Evolutionary conservation across 2,797 vertebrate genomes (phyloP).

Genomic region (Gymnodraco acuticeps): DNA sequence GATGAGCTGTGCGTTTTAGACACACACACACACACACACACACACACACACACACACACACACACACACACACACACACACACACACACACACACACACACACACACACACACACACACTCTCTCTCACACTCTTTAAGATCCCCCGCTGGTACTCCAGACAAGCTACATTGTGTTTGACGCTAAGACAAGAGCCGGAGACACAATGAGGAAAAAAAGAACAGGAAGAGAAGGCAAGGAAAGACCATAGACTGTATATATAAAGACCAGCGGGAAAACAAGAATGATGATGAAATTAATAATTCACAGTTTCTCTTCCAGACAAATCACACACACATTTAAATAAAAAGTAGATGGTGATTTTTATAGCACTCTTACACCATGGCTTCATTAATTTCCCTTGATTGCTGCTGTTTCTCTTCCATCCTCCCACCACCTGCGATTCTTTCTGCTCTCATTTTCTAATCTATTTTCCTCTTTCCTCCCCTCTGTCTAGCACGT

Average conservation of each 20-base stretch:
- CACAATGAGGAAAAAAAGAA: constrained; percentile 1
- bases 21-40: constrained; percentile 22
- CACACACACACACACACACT: constrained; percentile 1
- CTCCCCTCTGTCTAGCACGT: constrained; percentile 79
- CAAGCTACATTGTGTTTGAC: constrained; percentile 48
- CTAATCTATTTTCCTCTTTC: constrained; percentile 4
- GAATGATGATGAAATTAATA: constrained; percentile 46
- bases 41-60: no score
- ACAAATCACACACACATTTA: constrained; percentile 3
- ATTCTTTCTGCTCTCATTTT: constrained; percentile 10
- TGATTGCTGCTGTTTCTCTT: constrained; percentile 13
- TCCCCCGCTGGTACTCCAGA: constrained; percentile 32
- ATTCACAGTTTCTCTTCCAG: constrained; percentile 35
- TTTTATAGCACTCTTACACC: constrained; percentile 26
- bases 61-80: no score
- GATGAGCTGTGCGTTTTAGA: constrained; percentile 56
- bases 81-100: background rate
- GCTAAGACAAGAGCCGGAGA: constrained; percentile 31
- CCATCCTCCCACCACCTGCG: constrained; percentile 4
- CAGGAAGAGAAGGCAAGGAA: constrained; percentile 4
- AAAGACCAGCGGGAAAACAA: constrained; percentile 20
- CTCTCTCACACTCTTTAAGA: constrained; percentile 9
- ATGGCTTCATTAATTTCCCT: constrained; percentile 27
- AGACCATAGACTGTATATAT: no score
- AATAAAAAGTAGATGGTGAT: background rate